A percentile compares a stretch with the other conserved stretches of the same genome.
Conservation (phyloP, 1,140 invertebrate genomes). For the Conus betulinus region DNA sequence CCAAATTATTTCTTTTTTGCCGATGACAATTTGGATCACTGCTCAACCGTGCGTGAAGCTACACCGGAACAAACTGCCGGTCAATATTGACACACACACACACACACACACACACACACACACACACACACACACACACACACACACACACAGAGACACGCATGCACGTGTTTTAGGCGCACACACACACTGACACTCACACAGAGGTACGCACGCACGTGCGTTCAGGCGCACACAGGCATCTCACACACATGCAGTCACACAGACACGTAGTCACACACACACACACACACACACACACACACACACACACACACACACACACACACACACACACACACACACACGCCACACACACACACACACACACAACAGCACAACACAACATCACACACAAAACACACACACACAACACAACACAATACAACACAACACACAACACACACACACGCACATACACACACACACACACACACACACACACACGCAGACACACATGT, state of each 20-base stretch:
- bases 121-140: neutral
- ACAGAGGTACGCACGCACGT: neutral
- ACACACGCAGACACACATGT: neutral
- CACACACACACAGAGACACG: neutral
- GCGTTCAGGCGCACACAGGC: neutral
- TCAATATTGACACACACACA: no score
- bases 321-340: constrained; percentile 1
- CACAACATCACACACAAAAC: no score
- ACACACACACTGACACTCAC: neutral
- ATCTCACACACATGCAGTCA: neutral
- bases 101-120: no score
- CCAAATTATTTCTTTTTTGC: no score
- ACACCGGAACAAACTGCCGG: no score
- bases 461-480: neutral
- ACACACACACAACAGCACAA: no score
- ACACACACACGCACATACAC: neutral
- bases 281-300: neutral
- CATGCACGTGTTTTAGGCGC: neutral
- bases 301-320: neutral
- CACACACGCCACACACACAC: no score
- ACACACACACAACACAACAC: no score
- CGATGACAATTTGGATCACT: no score
- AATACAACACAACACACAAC: no score
- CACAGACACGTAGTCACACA: no score
- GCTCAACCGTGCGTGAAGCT: no score